A percentile compares a stretch with the other conserved stretches of the same genome.
phyloP scores from a whole-genome alignment of 2,888 invertebrate species.

The Amphipyra tragopoginis region DNA sequence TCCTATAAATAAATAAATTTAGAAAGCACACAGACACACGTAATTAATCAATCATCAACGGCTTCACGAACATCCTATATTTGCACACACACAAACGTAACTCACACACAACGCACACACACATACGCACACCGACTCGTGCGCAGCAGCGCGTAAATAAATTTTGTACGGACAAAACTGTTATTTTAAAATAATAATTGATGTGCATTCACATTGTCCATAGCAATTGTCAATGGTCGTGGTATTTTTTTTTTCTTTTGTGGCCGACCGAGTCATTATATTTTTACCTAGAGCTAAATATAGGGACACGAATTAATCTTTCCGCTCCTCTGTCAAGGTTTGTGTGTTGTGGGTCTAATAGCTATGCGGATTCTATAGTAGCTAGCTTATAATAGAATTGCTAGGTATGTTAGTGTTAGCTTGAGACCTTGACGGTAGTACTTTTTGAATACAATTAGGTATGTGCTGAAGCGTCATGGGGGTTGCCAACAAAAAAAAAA shows the following conservation, averaged over 20 bases:
- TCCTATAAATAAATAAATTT: constrained; percentile 68
- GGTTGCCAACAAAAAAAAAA: too few relatives aligned
- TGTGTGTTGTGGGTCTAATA: constrained; percentile 19
- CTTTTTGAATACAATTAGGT: background rate
- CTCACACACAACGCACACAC: constrained; percentile 30
- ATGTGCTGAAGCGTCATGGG: too few relatives aligned
- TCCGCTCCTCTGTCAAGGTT: constrained; percentile 47
- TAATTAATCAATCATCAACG: constrained; percentile 81
- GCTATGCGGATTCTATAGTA: constrained; percentile 36
- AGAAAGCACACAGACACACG: constrained; percentile 72
- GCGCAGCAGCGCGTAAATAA: constrained; percentile 84
- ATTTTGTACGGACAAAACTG: constrained; percentile 89
- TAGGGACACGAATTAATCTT: constrained; percentile 49
- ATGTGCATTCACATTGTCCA: constrained; percentile 78
- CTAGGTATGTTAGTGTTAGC: constrained; percentile 8
- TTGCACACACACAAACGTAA: constrained; percentile 56
- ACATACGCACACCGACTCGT: constrained; percentile 57
- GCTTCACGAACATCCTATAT: constrained; percentile 80
- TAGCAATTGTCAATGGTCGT: constrained; percentile 78
- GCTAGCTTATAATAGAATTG: constrained; percentile 48
- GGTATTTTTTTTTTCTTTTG: constrained; percentile 78
- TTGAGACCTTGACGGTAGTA: constrained; percentile 4
- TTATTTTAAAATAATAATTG: constrained; percentile 89
- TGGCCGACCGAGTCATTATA: constrained; percentile 70
- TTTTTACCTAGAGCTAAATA: constrained; percentile 58